These are phyloP conservation scores for Parauchenoglanis ngamensis DNA, from an alignment of 2,797 vertebrate species.

Conservation along the genomic window DNA sequence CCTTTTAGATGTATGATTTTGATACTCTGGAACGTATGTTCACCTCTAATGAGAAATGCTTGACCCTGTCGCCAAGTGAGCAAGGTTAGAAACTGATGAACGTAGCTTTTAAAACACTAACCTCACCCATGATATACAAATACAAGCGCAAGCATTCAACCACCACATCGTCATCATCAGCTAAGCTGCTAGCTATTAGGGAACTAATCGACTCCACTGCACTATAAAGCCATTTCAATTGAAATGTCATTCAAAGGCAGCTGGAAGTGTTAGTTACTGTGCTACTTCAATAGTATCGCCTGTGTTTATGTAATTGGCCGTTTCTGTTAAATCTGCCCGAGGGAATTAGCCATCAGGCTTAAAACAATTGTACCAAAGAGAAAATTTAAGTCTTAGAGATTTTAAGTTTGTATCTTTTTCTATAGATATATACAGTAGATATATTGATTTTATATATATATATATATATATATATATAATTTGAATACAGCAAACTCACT, in stretches of 20 bases:
- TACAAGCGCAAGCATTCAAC: background rate
- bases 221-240: conserved; percentile 30
- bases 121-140: conserved; percentile 39
- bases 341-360: background rate
- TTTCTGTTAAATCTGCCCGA: conserved; percentile 20
- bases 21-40: conserved; percentile 65
- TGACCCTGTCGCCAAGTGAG: conserved; percentile 74
- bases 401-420: background rate
- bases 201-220: conserved; percentile 32
- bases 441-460: no score
- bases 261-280: conserved; percentile 32
- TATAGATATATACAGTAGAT: no score
- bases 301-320: conserved; percentile 64
- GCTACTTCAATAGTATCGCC: conserved; percentile 70
- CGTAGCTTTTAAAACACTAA: conserved; percentile 46
- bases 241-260: conserved; percentile 41
- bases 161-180: background rate
- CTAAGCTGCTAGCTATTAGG: conserved; percentile 34
- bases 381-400: background rate
- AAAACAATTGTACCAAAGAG: background rate
- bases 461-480: background rate
- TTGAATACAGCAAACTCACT: background rate
- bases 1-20: conserved; percentile 72
- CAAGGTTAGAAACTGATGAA: conserved; percentile 70
- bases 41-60: conserved; percentile 74